phyloP scores from a whole-genome alignment of 2,113 vertebrate species.

The Festucalex cinctus region DNA sequence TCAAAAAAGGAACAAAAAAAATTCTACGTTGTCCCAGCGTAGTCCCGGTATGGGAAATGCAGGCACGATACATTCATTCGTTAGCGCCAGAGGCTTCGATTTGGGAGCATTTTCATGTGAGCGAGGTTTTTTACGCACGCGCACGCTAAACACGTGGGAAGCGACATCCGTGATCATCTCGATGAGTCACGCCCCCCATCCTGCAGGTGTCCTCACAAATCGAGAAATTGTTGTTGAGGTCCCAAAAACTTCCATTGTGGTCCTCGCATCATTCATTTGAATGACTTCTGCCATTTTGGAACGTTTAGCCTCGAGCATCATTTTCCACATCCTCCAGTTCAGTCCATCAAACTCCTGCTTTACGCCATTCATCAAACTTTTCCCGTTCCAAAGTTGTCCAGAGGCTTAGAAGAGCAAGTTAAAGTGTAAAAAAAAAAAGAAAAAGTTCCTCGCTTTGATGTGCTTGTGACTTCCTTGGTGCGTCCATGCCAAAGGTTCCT shows the following conservation, averaged over 20 bases:
- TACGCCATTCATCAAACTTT: background rate
- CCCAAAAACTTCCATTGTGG: background rate
- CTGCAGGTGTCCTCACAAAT: background rate
- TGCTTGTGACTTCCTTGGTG: slow-evolving; percentile 24
- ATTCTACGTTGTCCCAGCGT: slow-evolving; percentile 15
- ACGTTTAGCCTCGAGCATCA: background rate
- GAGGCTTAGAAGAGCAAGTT: slow-evolving; percentile 12
- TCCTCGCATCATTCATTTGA: background rate
- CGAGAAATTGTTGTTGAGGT: background rate
- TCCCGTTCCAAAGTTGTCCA: background rate
- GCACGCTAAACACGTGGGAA: background rate
- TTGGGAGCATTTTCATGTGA: slow-evolving; percentile 26
- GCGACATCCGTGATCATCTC: background rate
- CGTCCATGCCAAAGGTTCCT: background rate
- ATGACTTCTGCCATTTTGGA: background rate
- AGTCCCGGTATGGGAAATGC: slow-evolving; percentile 44
- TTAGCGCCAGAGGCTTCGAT: slow-evolving; percentile 35
- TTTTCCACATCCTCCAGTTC: background rate
- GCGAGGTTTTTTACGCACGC: background rate
- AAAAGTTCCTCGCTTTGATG: slow-evolving; percentile 15
- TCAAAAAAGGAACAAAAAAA: slow-evolving; percentile 33
- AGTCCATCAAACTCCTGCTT: background rate
- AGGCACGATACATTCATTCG: slow-evolving; percentile 67
- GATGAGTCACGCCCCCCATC: background rate
- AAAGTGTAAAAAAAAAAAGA: slow-evolving; percentile 16